A percentile compares a stretch with the other conserved stretches of the same genome.
These are phyloP conservation scores for Tetramorium simillimum DNA, from an alignment of 1,140 invertebrate species.

Conservation along the genomic window DNA sequence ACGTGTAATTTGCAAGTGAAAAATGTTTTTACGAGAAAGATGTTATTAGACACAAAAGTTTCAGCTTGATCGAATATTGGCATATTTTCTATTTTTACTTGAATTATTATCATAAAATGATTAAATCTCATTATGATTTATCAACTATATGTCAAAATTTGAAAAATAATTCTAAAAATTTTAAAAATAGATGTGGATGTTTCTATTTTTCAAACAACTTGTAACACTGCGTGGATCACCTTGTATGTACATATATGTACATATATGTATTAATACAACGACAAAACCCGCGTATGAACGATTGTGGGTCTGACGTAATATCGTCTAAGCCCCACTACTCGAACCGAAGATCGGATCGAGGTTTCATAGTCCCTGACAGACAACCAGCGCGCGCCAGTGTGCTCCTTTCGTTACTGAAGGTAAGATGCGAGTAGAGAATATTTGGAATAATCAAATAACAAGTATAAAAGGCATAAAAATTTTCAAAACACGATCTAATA, in stretches of 20 bases:
- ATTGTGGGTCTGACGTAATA: constrained; percentile 71
- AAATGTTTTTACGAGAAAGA: too few relatives aligned
- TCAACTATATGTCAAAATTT: background rate
- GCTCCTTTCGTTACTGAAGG: constrained; percentile 74
- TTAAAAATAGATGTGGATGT: background rate
- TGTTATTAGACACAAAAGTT: too few relatives aligned
- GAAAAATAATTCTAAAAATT: background rate
- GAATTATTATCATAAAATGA: too few relatives aligned
- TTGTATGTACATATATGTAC: background rate
- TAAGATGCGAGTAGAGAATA: constrained; percentile 64
- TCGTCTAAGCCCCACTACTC: constrained; percentile 68
- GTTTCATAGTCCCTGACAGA: constrained; percentile 76
- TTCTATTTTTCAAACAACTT: background rate
- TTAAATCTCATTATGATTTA: too few relatives aligned
- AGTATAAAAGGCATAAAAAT: background rate
- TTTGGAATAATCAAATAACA: background rate
- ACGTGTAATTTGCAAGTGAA: too few relatives aligned
- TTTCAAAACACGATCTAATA: background rate
- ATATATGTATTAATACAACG: background rate
- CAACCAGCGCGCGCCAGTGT: constrained; percentile 72
- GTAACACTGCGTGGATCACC: background rate
- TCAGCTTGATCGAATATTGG: too few relatives aligned
- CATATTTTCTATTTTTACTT: too few relatives aligned
- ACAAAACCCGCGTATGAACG: constrained; percentile 36
- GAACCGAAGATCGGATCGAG: constrained; percentile 57